Conservation (phyloP, 1,140 invertebrate genomes). For the Temnothorax longispinosus region DNA sequence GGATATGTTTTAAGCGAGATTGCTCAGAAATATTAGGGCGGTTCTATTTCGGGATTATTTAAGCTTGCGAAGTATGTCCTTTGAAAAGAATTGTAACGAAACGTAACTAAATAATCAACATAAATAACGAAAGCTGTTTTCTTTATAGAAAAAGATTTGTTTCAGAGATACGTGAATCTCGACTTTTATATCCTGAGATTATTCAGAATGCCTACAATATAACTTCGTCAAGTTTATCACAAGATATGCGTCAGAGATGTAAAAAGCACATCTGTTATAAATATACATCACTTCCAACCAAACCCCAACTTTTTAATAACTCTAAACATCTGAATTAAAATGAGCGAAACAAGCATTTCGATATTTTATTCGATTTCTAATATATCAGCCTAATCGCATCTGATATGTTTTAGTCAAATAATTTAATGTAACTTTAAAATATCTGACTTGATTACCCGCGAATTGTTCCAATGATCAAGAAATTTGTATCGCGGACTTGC, state of each 20-base stretch:
- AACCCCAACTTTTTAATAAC: background rate
- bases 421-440: background rate
- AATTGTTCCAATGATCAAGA: background rate
- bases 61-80: background rate
- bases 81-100: background rate
- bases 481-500: background rate
- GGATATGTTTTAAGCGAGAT: background rate
- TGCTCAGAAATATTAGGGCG: background rate
- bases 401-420: background rate
- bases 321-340: background rate
- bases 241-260: background rate
- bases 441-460: background rate
- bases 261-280: too few species aligned
- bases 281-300: too few species aligned
- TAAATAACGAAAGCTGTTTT: background rate
- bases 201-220: background rate
- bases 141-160: background rate
- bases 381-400: background rate
- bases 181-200: background rate
- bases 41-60: conserved; percentile 1
- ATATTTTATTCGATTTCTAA: too few species aligned
- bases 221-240: background rate
- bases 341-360: background rate
- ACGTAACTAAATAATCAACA: background rate
- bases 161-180: background rate